Evolutionary conservation across 30 jellyfish, hydroid and myxozoan species (phyloP).

Genomic region (Nemopilema nomurai): DNA sequence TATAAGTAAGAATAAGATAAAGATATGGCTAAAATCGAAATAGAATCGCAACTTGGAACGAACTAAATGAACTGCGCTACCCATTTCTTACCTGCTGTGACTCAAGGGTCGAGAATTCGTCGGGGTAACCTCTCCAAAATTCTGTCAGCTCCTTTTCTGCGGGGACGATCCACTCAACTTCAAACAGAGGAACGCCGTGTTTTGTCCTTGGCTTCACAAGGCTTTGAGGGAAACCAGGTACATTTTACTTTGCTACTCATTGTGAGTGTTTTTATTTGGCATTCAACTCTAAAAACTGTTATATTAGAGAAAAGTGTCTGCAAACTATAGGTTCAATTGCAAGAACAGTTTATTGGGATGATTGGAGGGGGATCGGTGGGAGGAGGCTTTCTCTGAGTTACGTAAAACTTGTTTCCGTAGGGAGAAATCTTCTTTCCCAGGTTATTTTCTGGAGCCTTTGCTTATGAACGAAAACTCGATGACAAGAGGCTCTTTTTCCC

Average conservation of each 20-base stretch:
- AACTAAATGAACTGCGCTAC: not conserved
- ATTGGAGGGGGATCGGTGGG: too few species aligned
- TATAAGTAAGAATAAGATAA: too few species aligned
- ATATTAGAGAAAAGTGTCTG: not conserved
- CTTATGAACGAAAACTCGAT: too few species aligned
- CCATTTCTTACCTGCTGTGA: constrained; percentile 62
- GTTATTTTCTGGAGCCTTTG: too few species aligned
- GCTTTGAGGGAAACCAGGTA: constrained; percentile 20
- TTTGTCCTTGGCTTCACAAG: constrained; percentile 69
- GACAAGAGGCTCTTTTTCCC: too few species aligned
- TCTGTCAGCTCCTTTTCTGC: not conserved
- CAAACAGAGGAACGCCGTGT: constrained; percentile 77
- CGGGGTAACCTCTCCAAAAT: constrained; percentile 72
- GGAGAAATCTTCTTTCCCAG: too few species aligned
- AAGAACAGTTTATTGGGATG: too few species aligned
- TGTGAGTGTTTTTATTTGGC: not conserved
- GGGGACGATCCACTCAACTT: constrained; percentile 72
- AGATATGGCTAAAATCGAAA: not conserved
- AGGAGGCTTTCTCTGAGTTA: too few species aligned
- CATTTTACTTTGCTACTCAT: too few species aligned
- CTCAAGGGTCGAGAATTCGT: constrained; percentile 63
- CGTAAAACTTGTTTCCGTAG: too few species aligned
- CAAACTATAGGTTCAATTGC: too few species aligned
- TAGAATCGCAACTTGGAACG: not conserved
- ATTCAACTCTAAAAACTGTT: not conserved